Evolutionary conservation across 2,797 vertebrate species (phyloP).

Genomic region (Alfaro cultratus): DNA sequence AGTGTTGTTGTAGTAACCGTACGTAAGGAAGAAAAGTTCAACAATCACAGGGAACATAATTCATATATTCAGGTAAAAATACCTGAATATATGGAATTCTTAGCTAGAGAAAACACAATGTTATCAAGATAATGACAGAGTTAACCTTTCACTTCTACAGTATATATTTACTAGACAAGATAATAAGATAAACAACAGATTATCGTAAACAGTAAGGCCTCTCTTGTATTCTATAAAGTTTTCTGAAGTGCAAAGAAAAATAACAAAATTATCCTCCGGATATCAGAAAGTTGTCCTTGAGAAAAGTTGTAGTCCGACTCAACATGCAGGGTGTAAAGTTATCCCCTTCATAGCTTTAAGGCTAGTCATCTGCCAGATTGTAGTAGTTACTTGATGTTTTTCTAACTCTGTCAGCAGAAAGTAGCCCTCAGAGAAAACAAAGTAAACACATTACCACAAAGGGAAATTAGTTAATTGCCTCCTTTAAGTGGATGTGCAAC

Average conservation of each 20-base stretch:
- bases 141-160: neutral
- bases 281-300: neutral
- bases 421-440: constrained; percentile 1
- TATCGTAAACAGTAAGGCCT: neutral
- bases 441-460: constrained; percentile 5
- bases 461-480: constrained; percentile 3
- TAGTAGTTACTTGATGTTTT: constrained; percentile 3
- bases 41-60: neutral
- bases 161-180: neutral
- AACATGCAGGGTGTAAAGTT: neutral
- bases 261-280: neutral
- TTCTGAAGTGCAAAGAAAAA: neutral
- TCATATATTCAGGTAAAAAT: neutral
- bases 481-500: constrained; percentile 6
- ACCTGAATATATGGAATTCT: neutral
- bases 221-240: neutral
- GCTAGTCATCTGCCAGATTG: neutral
- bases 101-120: neutral
- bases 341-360: neutral
- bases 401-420: constrained; percentile 3
- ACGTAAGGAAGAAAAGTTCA: neutral
- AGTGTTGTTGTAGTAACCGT: constrained; percentile 6
- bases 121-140: neutral
- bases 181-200: neutral
- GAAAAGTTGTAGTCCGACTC: neutral